Conservation (phyloP, 1,140 invertebrate genomes). For the Harlomillsia oculata region DNA sequence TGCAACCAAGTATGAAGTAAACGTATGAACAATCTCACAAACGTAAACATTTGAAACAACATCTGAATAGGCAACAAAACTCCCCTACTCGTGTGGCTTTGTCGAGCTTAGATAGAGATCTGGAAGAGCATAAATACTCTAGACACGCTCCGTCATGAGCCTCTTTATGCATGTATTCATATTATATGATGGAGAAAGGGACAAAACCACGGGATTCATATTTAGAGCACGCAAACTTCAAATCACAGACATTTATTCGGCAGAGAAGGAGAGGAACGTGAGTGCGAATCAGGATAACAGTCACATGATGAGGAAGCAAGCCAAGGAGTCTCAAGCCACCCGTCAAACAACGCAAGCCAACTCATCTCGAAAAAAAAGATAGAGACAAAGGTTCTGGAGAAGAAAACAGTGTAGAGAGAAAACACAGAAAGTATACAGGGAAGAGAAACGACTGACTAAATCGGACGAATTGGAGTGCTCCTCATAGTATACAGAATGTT, state of each 20-base stretch:
- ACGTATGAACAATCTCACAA: too few relatives aligned
- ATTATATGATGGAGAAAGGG: conserved; percentile 7
- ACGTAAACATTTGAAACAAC: too few relatives aligned
- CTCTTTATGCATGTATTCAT: conserved; percentile 14
- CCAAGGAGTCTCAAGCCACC: background rate
- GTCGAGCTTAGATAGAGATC: too few relatives aligned
- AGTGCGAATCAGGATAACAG: conserved; percentile 12
- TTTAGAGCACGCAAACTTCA: conserved; percentile 22
- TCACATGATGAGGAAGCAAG: too few relatives aligned
- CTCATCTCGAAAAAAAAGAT: too few relatives aligned
- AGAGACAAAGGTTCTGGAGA: too few relatives aligned
- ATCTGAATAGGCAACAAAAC: too few relatives aligned
- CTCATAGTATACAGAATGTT: background rate
- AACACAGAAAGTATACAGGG: background rate
- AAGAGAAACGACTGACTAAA: background rate
- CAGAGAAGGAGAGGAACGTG: conserved; percentile 16
- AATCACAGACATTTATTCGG: conserved; percentile 21
- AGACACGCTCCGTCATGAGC: conserved; percentile 14
- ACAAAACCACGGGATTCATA: conserved; percentile 16
- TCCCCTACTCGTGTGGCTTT: too few relatives aligned
- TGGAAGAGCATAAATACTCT: conserved; percentile 9
- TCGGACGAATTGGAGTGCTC: background rate
- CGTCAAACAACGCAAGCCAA: background rate
- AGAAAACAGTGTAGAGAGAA: too few relatives aligned
- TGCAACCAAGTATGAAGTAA: too few relatives aligned